phyloP scores from a whole-genome alignment of 2,888 invertebrate species.

The Aleiodes leptofemur region DNA sequence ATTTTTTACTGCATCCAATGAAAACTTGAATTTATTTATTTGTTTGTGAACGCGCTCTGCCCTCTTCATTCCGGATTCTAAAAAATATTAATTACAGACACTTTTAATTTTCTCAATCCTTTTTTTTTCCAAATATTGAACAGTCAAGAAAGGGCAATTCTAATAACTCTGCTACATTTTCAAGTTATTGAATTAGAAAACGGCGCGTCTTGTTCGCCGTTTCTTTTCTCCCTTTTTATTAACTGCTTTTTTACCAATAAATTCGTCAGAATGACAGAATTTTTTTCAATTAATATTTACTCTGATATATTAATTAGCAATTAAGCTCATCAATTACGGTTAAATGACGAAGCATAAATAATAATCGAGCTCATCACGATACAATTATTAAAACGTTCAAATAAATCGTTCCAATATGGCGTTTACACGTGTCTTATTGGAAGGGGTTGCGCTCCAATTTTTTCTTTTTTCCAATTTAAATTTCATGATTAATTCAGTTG shows the following conservation, averaged over 20 bases:
- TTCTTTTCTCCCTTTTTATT: constrained; percentile 37
- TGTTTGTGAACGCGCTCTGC: constrained; percentile 66
- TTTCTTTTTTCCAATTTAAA: not conserved
- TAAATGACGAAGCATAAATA: constrained; percentile 33
- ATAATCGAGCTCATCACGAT: constrained; percentile 34
- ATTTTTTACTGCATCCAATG: not conserved
- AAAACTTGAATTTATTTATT: constrained; percentile 48
- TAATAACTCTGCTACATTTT: constrained; percentile 50
- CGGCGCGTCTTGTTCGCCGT: constrained; percentile 60
- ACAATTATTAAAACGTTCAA: constrained; percentile 30
- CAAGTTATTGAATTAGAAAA: constrained; percentile 27
- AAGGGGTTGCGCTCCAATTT: constrained; percentile 19
- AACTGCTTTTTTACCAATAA: constrained; percentile 44
- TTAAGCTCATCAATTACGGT: constrained; percentile 47
- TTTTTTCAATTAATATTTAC: constrained; percentile 62
- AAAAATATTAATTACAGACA: constrained; percentile 26
- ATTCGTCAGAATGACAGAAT: constrained; percentile 47
- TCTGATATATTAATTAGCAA: constrained; percentile 40
- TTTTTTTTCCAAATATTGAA: constrained; percentile 1
- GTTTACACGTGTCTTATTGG: constrained; percentile 30
- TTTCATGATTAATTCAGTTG: not conserved
- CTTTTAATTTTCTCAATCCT: not conserved
- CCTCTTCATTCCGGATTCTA: constrained; percentile 69
- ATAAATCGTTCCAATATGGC: constrained; percentile 10
- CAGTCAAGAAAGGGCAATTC: constrained; percentile 11